These are phyloP conservation scores for Dinomys branickii DNA, from an alignment of 2,113 vertebrate genomes.

Conservation along the genomic window DNA sequence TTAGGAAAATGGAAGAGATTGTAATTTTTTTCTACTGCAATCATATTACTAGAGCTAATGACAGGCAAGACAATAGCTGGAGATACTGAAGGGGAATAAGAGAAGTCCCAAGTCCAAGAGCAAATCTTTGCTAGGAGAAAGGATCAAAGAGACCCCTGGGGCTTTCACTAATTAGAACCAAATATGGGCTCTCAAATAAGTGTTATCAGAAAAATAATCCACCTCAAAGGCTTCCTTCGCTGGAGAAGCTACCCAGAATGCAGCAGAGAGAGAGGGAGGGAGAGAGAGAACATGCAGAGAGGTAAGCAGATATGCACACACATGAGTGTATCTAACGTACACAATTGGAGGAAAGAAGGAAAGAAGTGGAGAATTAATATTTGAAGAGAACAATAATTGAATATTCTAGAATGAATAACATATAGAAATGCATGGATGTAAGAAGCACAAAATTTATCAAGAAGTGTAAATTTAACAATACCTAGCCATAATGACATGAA, in stretches of 20 bases:
- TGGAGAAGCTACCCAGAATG: background rate
- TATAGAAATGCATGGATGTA: background rate
- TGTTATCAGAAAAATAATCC: background rate
- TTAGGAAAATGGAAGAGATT: background rate
- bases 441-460: background rate
- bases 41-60: background rate
- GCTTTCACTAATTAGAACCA: background rate
- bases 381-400: background rate
- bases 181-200: background rate
- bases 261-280: background rate
- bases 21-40: background rate
- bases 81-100: background rate
- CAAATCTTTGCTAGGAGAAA: background rate
- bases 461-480: background rate
- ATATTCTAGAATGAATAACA: constrained; percentile 11
- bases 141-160: background rate
- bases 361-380: background rate
- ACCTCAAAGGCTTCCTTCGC: background rate
- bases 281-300: background rate
- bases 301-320: background rate
- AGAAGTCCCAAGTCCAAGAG: background rate
- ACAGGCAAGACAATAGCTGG: background rate
- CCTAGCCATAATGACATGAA: background rate
- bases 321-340: background rate
- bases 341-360: background rate